Conservation (phyloP, 2,797 vertebrate species). For the Artibeus jamaicensis region DNA sequence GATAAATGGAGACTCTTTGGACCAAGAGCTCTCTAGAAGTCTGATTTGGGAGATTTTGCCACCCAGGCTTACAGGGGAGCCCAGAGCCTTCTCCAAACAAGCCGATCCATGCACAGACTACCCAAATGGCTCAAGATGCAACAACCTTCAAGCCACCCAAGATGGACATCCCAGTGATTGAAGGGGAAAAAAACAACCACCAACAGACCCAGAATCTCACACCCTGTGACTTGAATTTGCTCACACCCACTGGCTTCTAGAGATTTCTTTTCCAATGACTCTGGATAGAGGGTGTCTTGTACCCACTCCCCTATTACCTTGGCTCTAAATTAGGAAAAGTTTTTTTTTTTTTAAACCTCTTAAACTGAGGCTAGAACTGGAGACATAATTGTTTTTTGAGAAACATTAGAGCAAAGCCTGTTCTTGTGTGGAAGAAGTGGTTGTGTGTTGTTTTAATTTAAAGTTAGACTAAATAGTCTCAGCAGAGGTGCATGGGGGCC, state of each 20-base stretch:
- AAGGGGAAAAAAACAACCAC: conserved; percentile 85
- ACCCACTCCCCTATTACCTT: conserved; percentile 20
- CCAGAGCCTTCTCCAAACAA: conserved; percentile 93
- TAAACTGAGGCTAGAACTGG: not conserved
- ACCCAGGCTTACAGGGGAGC: conserved; percentile 91
- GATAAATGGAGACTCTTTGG: conserved; percentile 83
- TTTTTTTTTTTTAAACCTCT: not conserved
- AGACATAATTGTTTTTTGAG: not conserved
- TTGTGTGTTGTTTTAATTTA: not conserved
- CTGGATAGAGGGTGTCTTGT: not conserved
- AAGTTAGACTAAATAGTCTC: not conserved
- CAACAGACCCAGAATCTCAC: conserved; percentile 90
- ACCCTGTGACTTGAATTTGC: conserved; percentile 92
- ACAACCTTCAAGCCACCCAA: conserved; percentile 86
- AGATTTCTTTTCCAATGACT: conserved; percentile 12
- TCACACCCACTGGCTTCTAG: conserved; percentile 95
- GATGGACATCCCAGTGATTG: conserved; percentile 90
- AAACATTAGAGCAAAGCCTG: conserved; percentile 7
- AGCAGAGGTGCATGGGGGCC: not conserved
- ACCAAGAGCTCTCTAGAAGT: conserved; percentile 82
- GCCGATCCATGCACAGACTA: conserved; percentile 90
- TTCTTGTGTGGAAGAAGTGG: not conserved
- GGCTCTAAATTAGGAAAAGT: conserved; percentile 67
- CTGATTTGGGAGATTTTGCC: conserved; percentile 89
- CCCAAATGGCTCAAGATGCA: conserved; percentile 84